A percentile compares a stretch with the other conserved stretches of the same genome.
Conservation (phyloP, 2,113 vertebrate species). For the Pangasianodon hypophthalmus region DNA sequence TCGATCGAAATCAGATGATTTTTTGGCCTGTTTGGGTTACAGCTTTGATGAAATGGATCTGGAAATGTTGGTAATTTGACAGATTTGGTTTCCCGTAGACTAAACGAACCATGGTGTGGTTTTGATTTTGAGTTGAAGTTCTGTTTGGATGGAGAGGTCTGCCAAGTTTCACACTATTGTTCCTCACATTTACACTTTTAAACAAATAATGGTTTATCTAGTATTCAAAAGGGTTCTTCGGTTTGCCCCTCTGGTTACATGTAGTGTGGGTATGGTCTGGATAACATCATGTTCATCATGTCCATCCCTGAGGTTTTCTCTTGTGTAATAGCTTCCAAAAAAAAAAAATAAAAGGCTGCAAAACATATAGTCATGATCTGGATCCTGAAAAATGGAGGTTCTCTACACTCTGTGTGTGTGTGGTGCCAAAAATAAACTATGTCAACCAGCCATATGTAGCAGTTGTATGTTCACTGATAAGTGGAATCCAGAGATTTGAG, state of each 20-base stretch:
- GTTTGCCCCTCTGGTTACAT: not conserved
- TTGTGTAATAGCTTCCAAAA: too few relatives aligned
- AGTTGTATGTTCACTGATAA: not conserved
- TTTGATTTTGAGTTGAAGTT: not conserved
- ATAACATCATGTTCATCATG: not conserved
- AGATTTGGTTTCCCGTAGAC: not conserved
- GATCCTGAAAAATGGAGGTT: not conserved
- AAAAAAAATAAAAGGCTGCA: not conserved
- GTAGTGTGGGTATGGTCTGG: not conserved
- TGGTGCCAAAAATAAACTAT: not conserved
- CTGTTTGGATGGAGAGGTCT: not conserved
- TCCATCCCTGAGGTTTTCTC: not conserved
- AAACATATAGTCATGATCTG: not conserved
- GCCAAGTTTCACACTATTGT: not conserved
- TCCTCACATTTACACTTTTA: not conserved
- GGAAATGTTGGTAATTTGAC: not conserved
- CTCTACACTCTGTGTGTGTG: not conserved
- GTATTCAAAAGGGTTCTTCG: not conserved
- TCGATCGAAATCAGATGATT: not conserved
- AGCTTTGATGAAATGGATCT: not conserved
- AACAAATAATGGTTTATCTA: not conserved
- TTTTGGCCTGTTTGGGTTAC: not conserved
- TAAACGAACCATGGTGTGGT: not conserved
- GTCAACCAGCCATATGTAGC: not conserved
- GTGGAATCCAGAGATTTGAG: not conserved